Base-by-base conservation (phyloP, 2,797 vertebrate genomes). In the Enteromius trimaculatus region DNA sequence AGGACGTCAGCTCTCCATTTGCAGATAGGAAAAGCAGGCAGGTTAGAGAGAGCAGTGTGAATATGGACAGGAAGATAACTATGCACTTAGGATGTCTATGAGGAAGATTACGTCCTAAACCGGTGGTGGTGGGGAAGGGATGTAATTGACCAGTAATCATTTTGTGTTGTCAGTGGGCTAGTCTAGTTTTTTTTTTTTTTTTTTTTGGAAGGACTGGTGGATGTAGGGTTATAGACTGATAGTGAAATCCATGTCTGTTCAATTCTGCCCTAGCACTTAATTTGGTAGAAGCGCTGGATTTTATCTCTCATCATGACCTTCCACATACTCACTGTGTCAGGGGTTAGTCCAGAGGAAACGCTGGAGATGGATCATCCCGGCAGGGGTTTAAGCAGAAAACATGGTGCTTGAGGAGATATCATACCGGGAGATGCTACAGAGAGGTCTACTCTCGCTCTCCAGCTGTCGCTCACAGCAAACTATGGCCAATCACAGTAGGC, bases 371-470 rank as follows among this genome's bases (percentile, higher is more conserved):
- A 84, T 80, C 89, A 79, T 88, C 93, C 88, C 94, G 92, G 95
- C 91, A 89, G 93, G 95, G 92, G 91, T 87, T 88, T 80, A 86
- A 93, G 91, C 93, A 91, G 87, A 88, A 92, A 93, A 89, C 91
- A 89, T 91, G 91, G 65, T 89, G 87, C 90, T 92, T 89, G 86
- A 87, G 79, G 68, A 90, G 90, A 88, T 91, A 95, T 93, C 87
- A 93, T 92, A 92, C 94, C 91, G 94, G 91, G 92, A 94, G 90
- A 92, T 94, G 94, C 94, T 92, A 94, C 88, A 91, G 88, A 93
- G 92, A 92, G 93, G 93, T 94, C 92, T 88, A 86, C 85, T 92
- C 84, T 47, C 85, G 47, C 91, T 90, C 88, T 89, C 88, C 88
- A 87, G 81, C 90, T 94, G 95, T 95, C 94, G 93, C 86, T 96